Evolutionary conservation across 2,113 vertebrate genomes (phyloP).

Genomic region (Redunca redunca): DNA sequence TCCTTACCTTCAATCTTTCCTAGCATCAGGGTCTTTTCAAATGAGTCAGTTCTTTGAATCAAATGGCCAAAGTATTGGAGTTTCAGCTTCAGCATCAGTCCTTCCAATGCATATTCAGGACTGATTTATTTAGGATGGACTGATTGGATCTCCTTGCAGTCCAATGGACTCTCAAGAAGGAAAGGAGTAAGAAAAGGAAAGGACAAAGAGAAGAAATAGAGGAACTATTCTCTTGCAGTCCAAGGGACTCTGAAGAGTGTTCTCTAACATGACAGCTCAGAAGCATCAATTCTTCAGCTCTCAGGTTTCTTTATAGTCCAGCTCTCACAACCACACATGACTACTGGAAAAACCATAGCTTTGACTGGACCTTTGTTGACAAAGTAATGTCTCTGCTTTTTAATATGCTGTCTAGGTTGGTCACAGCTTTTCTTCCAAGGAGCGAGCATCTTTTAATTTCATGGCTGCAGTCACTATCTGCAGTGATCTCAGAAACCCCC

Average conservation of each 20-base stretch:
- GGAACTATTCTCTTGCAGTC: neutral
- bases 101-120: neutral
- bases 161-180: neutral
- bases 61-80: neutral
- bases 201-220: neutral
- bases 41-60: rapidly evolving
- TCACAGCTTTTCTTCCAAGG: neutral
- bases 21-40: neutral
- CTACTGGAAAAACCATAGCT: neutral
- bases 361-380: neutral
- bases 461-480: neutral
- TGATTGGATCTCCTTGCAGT: neutral
- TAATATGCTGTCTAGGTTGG: neutral
- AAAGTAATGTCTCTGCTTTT: neutral
- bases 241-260: neutral
- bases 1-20: neutral
- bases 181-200: neutral
- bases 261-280: neutral
- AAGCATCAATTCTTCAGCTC: neutral
- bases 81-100: neutral
- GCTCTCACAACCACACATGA: neutral
- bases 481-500: neutral
- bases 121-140: neutral
- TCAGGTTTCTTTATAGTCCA: neutral
- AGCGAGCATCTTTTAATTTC: neutral